Evolutionary conservation across 2,888 invertebrate species (phyloP), one percentile per base, ranked within the genome.

Genomic region (Pycnomerus fuliginosus): DNA sequence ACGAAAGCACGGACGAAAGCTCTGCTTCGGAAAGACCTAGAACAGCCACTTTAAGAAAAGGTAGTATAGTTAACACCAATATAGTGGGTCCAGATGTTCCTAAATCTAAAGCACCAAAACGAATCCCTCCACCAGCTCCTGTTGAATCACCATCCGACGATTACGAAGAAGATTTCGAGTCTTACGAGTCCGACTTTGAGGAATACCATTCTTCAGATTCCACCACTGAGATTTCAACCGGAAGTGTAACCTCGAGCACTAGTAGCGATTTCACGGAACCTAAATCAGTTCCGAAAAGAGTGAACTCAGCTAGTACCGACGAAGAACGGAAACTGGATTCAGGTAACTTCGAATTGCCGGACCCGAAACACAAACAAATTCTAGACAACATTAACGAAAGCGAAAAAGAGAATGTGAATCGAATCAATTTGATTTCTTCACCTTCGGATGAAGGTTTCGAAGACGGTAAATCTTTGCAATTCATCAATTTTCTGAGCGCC

Each of bases 171-270:
- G 79, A 79, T 59, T 79, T 79, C 57, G 78, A 79, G 47, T 77
- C 78, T 0, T 79, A 79, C 55, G 78, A 77, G 58, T 78, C 78
- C 1, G 79, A 79, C 62, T 79, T 79, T 54, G 79, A 79, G 42
- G 64, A 61, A 17, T 70, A 66, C 44, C 57, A 63, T n/a, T 58
- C 58, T 7, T 63, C 65, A 5, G 55, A 57, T 25, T 55, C 58
- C 8, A 42, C 47, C 10, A 29, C 44, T 14, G 38, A 41, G 20
- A 46, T 50, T 13, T 12, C 40, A 1, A 37, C 16, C 14, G n/a
- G 28, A 1, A 44, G 44, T 1, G 42, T 52, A 5, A 11, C 44
- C 2, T 43, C 48, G 8, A 38, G 22, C 31, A 35, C 39, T 5
- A 44, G 12, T 47, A 48, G 12, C 44, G 34, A 23, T 13, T 37